Percentiles rank a stretch among this genome's conserved stretches.
phyloP scores from a whole-genome alignment of 2,888 invertebrate species.

The Acleris cristana region DNA sequence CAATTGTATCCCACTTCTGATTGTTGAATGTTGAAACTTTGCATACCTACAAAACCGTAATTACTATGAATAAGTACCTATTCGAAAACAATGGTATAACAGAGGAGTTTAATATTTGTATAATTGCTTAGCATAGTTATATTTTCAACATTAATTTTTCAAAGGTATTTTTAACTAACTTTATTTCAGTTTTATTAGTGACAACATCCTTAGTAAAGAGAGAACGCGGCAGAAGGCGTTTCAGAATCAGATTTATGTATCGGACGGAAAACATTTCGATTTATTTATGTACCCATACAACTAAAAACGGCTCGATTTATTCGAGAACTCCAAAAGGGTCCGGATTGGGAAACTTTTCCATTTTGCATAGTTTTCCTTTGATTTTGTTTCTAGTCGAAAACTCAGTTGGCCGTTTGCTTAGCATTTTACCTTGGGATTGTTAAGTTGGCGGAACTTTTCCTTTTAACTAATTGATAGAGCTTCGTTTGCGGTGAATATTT shows the following conservation, averaged over 20 bases:
- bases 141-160: background rate
- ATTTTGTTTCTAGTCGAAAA: constrained; percentile 8
- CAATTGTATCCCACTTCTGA: too few relatives aligned
- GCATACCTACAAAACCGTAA: too few relatives aligned
- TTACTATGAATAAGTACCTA: too few relatives aligned
- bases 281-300: constrained; percentile 20
- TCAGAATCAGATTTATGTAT: constrained; percentile 28
- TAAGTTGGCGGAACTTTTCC: background rate
- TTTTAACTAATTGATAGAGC: too few relatives aligned
- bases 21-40: too few relatives aligned
- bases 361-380: constrained; percentile 30
- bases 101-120: too few relatives aligned
- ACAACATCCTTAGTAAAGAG: constrained; percentile 12
- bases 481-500: too few relatives aligned
- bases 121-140: too few relatives aligned
- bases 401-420: background rate
- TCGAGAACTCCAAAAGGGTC: constrained; percentile 18
- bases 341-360: constrained; percentile 20
- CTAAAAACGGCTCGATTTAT: constrained; percentile 22
- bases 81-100: too few relatives aligned
- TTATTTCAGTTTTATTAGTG: background rate
- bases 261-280: constrained; percentile 29
- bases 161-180: background rate
- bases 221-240: constrained; percentile 8
- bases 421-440: constrained; percentile 9